phyloP scores from a whole-genome alignment of 2,888 invertebrate genomes.

The Saturnia pavonia region DNA sequence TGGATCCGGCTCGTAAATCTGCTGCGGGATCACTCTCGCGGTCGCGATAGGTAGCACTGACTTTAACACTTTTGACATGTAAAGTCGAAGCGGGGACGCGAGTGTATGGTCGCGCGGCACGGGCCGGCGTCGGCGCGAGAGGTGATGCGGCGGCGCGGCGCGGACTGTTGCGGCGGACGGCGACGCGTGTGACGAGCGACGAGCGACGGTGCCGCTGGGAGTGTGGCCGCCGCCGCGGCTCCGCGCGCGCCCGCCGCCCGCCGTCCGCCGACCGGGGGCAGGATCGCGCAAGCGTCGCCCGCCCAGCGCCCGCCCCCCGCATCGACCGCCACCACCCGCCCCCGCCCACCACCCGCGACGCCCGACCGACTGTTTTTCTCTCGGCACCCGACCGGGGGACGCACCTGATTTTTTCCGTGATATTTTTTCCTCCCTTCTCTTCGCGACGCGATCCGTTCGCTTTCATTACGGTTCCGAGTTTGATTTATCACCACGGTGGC shows the following conservation, averaged over 20 bases:
- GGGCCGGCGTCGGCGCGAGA: conserved; percentile 73
- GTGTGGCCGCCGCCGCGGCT: conserved; percentile 52
- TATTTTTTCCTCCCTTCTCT: conserved; percentile 81
- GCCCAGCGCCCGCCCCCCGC: conserved; percentile 69
- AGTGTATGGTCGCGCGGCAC: conserved; percentile 63
- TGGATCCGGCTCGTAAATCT: conserved; percentile 72
- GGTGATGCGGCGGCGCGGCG: conserved; percentile 67
- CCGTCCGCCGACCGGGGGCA: conserved; percentile 67
- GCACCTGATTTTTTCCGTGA: conserved; percentile 83
- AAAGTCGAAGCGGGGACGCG: conserved; percentile 65
- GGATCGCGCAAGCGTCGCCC: conserved; percentile 64
- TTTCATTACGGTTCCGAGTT: conserved; percentile 82
- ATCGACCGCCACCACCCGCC: conserved; percentile 72
- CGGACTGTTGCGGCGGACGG: conserved; percentile 67
- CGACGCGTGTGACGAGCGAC: conserved; percentile 49
- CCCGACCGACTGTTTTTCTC: conserved; percentile 78
- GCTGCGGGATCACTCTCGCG: conserved; percentile 77
- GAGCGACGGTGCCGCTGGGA: conserved; percentile 52
- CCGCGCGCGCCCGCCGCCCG: conserved; percentile 48
- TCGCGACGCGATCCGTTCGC: conserved; percentile 82
- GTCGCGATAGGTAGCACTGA: conserved; percentile 78
- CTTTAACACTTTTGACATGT: conserved; percentile 79
- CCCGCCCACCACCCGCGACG: conserved; percentile 57
- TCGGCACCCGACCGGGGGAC: conserved; percentile 78
- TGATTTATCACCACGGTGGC: conserved; percentile 80